phyloP scores from a whole-genome alignment of 2,888 invertebrate genomes.

The Willowsia nigromaculata region DNA sequence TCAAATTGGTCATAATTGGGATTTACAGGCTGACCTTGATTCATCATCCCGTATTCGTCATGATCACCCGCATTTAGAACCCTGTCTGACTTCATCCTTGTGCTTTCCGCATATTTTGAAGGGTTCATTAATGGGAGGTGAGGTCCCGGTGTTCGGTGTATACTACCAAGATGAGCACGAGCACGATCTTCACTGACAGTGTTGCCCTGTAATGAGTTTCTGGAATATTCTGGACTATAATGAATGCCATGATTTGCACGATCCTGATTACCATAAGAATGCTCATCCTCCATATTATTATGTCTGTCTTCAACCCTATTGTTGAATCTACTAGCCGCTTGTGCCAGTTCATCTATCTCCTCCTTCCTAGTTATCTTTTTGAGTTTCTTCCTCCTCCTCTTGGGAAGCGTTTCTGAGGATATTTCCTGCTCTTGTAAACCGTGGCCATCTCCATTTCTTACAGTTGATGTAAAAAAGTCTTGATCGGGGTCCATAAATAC shows the following conservation, averaged over 20 bases:
- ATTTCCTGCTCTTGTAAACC: slow-evolving; percentile 25
- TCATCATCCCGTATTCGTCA: neutral
- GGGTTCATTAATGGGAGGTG: slow-evolving; percentile 47
- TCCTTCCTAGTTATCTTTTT: slow-evolving; percentile 55
- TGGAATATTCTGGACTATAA: slow-evolving; percentile 58
- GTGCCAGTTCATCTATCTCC: slow-evolving; percentile 37
- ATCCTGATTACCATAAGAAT: neutral
- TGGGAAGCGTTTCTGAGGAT: slow-evolving; percentile 57
- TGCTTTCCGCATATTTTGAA: slow-evolving; percentile 30
- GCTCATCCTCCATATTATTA: neutral
- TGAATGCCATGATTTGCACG: neutral
- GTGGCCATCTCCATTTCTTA: slow-evolving; percentile 29
- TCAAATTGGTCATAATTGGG: slow-evolving; percentile 40
- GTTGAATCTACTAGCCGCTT: slow-evolving; percentile 4
- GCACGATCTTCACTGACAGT: slow-evolving; percentile 2
- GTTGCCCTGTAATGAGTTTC: slow-evolving; percentile 21
- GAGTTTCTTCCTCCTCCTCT: slow-evolving; percentile 59
- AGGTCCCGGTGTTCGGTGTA: slow-evolving; percentile 34
- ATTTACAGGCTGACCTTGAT: slow-evolving; percentile 31
- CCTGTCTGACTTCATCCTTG: slow-evolving; percentile 41
- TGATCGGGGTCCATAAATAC: slow-evolving; percentile 76
- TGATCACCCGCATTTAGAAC: slow-evolving; percentile 23
- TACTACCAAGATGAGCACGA: slow-evolving; percentile 19
- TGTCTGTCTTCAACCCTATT: slow-evolving; percentile 12
- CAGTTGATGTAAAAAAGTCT: slow-evolving; percentile 77